These are phyloP conservation scores for Leuciscus waleckii DNA, from an alignment of 2,797 vertebrate species.

Conservation along the genomic window DNA sequence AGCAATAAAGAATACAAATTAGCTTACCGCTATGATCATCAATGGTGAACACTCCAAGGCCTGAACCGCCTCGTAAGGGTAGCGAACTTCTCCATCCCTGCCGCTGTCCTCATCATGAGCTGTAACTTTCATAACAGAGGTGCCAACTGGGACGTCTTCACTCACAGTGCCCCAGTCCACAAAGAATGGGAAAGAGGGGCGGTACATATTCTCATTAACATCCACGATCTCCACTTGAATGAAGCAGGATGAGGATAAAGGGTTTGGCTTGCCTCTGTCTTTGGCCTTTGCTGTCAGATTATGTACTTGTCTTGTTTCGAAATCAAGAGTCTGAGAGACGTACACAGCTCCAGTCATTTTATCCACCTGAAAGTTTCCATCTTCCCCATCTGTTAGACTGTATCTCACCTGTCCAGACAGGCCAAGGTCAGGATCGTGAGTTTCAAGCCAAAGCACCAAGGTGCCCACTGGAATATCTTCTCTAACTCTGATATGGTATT, in stretches of 20 bases:
- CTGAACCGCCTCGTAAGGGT: conserved; percentile 85
- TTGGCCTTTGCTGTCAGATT: conserved; percentile 84
- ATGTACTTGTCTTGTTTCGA: conserved; percentile 83
- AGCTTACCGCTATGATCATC: conserved; percentile 85
- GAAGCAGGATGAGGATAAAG: conserved; percentile 81
- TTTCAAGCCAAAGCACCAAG: conserved; percentile 83
- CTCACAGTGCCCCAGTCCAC: conserved; percentile 81
- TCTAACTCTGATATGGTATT: conserved; percentile 80
- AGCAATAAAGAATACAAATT: neutral
- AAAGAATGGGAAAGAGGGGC: conserved; percentile 80
- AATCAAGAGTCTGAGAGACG: conserved; percentile 82
- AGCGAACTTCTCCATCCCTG: conserved; percentile 83
- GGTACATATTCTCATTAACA: conserved; percentile 85
- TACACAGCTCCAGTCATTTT: conserved; percentile 84
- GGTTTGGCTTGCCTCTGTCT: conserved; percentile 83
- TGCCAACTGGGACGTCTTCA: conserved; percentile 81
- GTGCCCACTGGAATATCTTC: conserved; percentile 86
- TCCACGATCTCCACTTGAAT: conserved; percentile 84
- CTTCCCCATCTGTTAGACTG: conserved; percentile 79
- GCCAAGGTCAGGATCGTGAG: conserved; percentile 84
- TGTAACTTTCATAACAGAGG: conserved; percentile 81
- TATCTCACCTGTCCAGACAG: conserved; percentile 84
- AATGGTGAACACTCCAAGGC: conserved; percentile 84
- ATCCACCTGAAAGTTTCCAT: conserved; percentile 84
- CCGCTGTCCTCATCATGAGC: conserved; percentile 83